Evolutionary conservation across 2,888 invertebrate genomes (phyloP), one percentile per base, ranked within the genome.

Genomic region (Drosophila cracens): DNA sequence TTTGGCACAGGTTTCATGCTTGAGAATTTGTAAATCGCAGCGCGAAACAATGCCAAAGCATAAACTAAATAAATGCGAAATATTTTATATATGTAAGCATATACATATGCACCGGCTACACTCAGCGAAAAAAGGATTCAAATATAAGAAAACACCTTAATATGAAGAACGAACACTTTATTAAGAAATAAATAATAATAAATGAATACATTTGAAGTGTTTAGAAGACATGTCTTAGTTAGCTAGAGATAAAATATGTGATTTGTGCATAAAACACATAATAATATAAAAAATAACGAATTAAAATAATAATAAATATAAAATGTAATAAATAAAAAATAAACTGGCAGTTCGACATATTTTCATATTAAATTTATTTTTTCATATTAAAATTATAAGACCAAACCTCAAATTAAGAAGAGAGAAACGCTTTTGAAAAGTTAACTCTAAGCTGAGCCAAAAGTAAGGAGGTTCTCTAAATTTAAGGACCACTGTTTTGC

Each of bases 61-160:
- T 87, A 90, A 89, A 89, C 90, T 83, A 90, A 86, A 90, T 87
- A 89, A 90, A 90, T 87, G 81, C 70, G 79, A 87, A 89, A 90
- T 90, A 87, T 86, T 90, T 90, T 83, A 79, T 79, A 59, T 74
- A 52, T 54, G 46, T 43, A 58, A 18, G 43, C 25, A 43, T 49
- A 58, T 11, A 53, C 34, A 53, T 25, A 25, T 53, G 34, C 25
- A 18, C 36, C 11, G 11, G 2, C 25, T 54, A 54, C 46, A 46
- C 46, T 46, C 21, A 25, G 46, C 46, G 11, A 21, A 25, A 46
- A 46, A 16, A 7, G 8, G 46, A 21, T 13, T 21, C 0, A 21
- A 21, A 13, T 43, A 6, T 40, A 5, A 10, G 7, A n/a, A 40
- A n/a, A 4, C n/a, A 2, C 7, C 7, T 36, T 36, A 36, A 36